These are phyloP conservation scores for Pseudococcus jackbeardsleyi DNA, from an alignment of 2,888 invertebrate species.

Conservation along the genomic window DNA sequence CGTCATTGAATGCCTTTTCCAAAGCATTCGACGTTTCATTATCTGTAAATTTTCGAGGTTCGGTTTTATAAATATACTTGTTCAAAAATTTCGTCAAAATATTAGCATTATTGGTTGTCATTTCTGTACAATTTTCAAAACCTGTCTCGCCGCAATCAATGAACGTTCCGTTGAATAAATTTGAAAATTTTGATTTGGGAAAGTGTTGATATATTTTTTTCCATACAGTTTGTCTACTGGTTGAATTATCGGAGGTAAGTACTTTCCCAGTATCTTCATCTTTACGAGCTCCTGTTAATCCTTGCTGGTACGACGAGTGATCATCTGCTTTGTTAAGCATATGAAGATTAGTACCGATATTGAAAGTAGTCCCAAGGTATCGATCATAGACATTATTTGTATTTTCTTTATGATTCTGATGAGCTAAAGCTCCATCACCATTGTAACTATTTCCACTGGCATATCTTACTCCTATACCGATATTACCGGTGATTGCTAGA, in stretches of 20 bases:
- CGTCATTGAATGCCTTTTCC: not conserved
- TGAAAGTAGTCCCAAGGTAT: slow-evolving; percentile 36
- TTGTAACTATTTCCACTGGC: slow-evolving; percentile 40
- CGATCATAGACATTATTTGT: slow-evolving; percentile 60
- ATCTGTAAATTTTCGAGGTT: not conserved
- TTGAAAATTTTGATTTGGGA: not conserved
- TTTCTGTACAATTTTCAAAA: slow-evolving; percentile 10
- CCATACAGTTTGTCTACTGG: not conserved
- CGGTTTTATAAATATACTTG: not conserved
- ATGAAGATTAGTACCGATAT: slow-evolving; percentile 42
- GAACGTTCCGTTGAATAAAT: not conserved
- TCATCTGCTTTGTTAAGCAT: slow-evolving; percentile 24
- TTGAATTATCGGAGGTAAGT: not conserved
- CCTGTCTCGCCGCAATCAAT: slow-evolving; percentile 11
- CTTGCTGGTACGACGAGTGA: slow-evolving; percentile 3
- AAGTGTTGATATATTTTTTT: slow-evolving; percentile 10
- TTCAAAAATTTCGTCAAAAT: not conserved
- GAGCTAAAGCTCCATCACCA: not conserved
- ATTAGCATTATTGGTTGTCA: not conserved
- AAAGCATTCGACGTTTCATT: not conserved
- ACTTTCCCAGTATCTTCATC: not conserved
- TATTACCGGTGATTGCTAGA: slow-evolving; percentile 39
- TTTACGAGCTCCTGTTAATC: not conserved
- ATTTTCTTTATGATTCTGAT: slow-evolving; percentile 28
- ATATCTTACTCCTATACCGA: slow-evolving; percentile 51